Conservation (phyloP, 2,888 invertebrate genomes). For the Acronicta aceris region DNA sequence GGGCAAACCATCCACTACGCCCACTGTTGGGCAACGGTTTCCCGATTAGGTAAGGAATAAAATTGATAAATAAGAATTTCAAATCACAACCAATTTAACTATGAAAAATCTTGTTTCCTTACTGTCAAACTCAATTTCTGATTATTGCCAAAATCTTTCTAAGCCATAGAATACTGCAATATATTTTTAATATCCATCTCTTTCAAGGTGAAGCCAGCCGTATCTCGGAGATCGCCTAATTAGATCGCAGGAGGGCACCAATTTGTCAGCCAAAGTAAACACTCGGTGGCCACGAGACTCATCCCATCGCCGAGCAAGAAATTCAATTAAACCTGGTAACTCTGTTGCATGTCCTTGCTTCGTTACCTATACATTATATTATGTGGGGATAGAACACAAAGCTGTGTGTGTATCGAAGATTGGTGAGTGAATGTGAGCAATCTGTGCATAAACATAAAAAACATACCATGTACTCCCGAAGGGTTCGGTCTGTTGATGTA, state of each 20-base stretch:
- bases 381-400: not conserved
- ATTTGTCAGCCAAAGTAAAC: conserved; percentile 70
- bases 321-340: conserved; percentile 78
- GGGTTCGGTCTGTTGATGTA: too few relatives aligned
- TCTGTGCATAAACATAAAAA: not conserved
- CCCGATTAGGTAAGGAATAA: too few relatives aligned
- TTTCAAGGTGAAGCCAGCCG: conserved; percentile 19
- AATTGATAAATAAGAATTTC: too few relatives aligned
- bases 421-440: not conserved
- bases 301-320: conserved; percentile 70
- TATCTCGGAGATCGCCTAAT: conserved; percentile 50
- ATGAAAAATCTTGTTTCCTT: too few relatives aligned
- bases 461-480: not conserved
- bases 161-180: conserved; percentile 7
- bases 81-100: too few relatives aligned
- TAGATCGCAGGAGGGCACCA: conserved; percentile 56
- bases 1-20: too few relatives aligned
- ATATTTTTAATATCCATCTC: conserved; percentile 31
- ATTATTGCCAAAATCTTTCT: not conserved
- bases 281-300: conserved; percentile 63
- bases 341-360: conserved; percentile 67
- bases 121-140: too few relatives aligned
- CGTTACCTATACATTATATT: conserved; percentile 10
- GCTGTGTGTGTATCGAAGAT: not conserved
- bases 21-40: too few relatives aligned